Evolutionary conservation across 2,113 vertebrate species (phyloP), one percentile per base, ranked within the genome.

Genomic region (Apus apus): DNA sequence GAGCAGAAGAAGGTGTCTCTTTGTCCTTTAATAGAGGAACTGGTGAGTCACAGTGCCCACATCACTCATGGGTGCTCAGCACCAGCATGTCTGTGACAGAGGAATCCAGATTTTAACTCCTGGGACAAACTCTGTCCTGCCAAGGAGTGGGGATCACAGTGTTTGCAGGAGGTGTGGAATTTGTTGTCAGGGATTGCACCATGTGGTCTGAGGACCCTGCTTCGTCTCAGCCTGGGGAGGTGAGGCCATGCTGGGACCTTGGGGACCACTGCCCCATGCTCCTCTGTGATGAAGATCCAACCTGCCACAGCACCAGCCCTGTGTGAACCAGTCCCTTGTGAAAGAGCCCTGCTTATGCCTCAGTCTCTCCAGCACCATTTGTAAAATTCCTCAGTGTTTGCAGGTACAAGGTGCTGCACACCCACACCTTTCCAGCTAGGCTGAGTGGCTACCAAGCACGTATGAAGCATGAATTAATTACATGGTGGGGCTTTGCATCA

Each of bases 51-150:
- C 32, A 12, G 66, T 38, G 40, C 45, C 40, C 4, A 6, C 5
- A 6, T 66, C 46, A 5, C 17, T 34, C 58, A 9, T 2, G 18
- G n/a, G 20, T 6, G 18, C 54, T 66, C 83, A 46, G 73, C 61
- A 13, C 43, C 0, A 1, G 11, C 0, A 1, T 26, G 7, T 21
- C 66, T 77, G 50, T 0, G 0, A 15, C 17, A 50, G 61, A 74
- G 21, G 50, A 77, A 25, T 40, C 43, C 60, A 34, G 19, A 21
- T 58, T 43, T 85, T 81, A 10, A 22, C 50, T 21, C 30, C 58
- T 43, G 46, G 57, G 32, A 14, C 20, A 45, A 74, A 38, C 23
- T 43, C 64, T 34, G 13, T 45, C 71, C 54, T 73, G 38, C 11
- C 23, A 27, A 64, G 65, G 53, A 78, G 11, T 0, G 0, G 82